Evolutionary conservation across 2,888 invertebrate genomes (phyloP), one percentile per base, ranked within the genome.

Genomic region (Yponomeuta plumbellus): DNA sequence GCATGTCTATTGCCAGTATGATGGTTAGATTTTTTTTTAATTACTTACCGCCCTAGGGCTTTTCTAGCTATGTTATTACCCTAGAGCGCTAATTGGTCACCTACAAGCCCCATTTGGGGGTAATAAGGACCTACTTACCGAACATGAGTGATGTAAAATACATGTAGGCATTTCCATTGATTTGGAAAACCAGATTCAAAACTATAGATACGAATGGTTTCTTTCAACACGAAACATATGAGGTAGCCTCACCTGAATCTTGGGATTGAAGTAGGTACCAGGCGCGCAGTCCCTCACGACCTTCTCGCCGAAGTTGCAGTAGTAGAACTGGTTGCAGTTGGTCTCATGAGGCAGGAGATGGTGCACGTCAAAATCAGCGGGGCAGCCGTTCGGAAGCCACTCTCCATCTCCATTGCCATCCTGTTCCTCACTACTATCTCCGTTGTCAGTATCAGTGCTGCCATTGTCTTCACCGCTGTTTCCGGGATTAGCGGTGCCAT

Each of bases 251-350:
- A 72, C 73, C 66, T 69, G 68, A 1, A 65, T 1, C 0, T 1
- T 58, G n/a, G 70, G 68, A 62, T 70, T 72, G 66, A 71, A 73
- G 58, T 71, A 68, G 1, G 67, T 66, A 4, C 69, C 71, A 11
- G 66, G 52, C 1, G 66, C 65, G 26, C 73, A 73, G 0, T 63
- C 22, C 20, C 65, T 59, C 56, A 61, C 65, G 0, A 68, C 68
- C 23, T 68, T 64, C 8, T 68, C 23, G 11, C 73, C 73, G 6
- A 58, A 56, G n/a, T 67, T 68, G 57, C 73, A 73, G 57, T 69
- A 68, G 64, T 72, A 73, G 69, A 70, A 73, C 17, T 69, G 68
- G 34, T 17, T 61, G 57, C 73, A 73, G 23, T 70, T 66, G 2
- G 17, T 63, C 61, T 71, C 70, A 20, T 72, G 70, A 5, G 73